phyloP scores from a whole-genome alignment of 2,113 vertebrate species.

The Nycticryphes semicollaris region DNA sequence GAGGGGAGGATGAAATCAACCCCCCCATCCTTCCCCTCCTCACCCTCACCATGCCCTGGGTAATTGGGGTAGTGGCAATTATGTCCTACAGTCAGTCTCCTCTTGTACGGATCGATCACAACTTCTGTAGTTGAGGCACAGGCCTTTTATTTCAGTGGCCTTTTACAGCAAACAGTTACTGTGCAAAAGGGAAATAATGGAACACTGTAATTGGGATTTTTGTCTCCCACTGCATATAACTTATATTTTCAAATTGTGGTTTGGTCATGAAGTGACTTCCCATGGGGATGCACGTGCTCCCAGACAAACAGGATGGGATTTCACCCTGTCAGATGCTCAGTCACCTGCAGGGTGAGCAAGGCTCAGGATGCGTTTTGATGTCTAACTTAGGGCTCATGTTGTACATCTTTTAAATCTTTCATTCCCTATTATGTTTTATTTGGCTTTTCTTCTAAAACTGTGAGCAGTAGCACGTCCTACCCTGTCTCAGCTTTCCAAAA shows the following conservation, averaged over 20 bases:
- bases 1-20: background rate
- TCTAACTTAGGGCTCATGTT: background rate
- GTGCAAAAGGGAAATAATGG: background rate
- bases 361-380: background rate
- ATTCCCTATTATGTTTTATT: conserved; percentile 11
- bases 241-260: background rate
- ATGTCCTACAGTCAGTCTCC: background rate
- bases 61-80: background rate
- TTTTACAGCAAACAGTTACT: background rate
- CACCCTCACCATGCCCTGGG: background rate
- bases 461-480: conserved; percentile 17
- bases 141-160: background rate
- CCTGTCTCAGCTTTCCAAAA: background rate
- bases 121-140: background rate
- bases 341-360: background rate
- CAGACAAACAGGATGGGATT: background rate
- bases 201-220: background rate
- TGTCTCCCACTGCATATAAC: background rate
- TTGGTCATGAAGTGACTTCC: background rate
- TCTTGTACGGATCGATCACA: background rate
- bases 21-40: rapidly evolving
- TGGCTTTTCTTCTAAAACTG: background rate
- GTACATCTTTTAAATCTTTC: background rate
- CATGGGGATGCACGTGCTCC: background rate
- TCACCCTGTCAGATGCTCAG: background rate